Base-by-base conservation (phyloP, 1,140 invertebrate genomes). In the Drosophila lacteicornis region DNA sequence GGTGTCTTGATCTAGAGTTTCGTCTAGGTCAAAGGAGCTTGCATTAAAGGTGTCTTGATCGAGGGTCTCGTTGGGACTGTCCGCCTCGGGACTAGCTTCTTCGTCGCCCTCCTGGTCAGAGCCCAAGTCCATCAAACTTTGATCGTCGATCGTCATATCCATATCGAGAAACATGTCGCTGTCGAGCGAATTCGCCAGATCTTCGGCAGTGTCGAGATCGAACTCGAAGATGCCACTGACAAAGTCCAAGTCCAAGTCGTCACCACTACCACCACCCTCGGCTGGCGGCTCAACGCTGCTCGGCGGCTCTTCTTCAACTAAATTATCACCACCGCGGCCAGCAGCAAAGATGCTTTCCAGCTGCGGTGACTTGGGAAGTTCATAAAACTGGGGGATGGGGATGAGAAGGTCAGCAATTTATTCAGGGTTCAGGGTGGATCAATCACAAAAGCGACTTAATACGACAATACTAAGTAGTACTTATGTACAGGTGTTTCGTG, bases 331-430 rank as follows among this genome's bases (percentile, higher is more conserved):
- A 71, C 49, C 79, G 55, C 60, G 50, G 53, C 79, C 66, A 40
- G 66, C 25, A 19, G 83, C 79, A 71, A 86, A 86, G 47, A 86
- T 71, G 75, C 79, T 86, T 79, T 86, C 75, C 61, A 55, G 15
- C 27, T 71, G 67, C 62, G 62, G 62, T 51, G 70, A 82, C 33
- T 45, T 82, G 25, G 77, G 77, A 57, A 60, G 51, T 75, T 74
- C 82, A 88, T 90, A 90, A 82, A 90, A 90, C 87, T 83, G 75
- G 71, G 40, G 73, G 61, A 69, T 88, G 77, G 53, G 53, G 53
- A 38, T 56, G 53, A 56, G 83, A 63, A 80, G 66, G 80, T 88
- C 80, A 75, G 67, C 67, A 51, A 77, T 90, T 90, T 90, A 90
- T 90, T 90, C 71, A 68, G 53, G 51, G 51, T 90, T 91, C 71